Conservation (phyloP, 1,140 invertebrate species). For the Eupeodes corollae region DNA sequence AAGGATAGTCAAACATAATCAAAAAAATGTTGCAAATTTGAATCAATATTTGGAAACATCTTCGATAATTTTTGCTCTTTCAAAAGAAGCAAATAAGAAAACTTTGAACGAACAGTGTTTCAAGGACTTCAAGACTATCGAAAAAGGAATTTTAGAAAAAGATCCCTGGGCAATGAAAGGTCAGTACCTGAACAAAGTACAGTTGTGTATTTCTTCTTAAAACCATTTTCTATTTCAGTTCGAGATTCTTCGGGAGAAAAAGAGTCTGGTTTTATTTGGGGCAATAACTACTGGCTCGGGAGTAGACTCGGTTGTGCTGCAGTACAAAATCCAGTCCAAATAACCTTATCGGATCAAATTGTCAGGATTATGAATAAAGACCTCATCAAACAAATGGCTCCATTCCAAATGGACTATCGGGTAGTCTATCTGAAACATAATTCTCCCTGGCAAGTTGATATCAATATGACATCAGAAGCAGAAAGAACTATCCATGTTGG, state of each 20-base stretch:
- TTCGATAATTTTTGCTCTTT: slow-evolving; percentile 26
- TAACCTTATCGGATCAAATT: slow-evolving; percentile 27
- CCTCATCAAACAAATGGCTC: slow-evolving; percentile 22
- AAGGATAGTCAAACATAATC: too few relatives aligned
- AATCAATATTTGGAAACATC: slow-evolving; percentile 11
- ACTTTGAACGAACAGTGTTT: slow-evolving; percentile 21
- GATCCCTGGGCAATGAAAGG: slow-evolving; percentile 37
- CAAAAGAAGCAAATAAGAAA: slow-evolving; percentile 21
- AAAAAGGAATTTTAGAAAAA: slow-evolving; percentile 21
- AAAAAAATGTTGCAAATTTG: too few relatives aligned
- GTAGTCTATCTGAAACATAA: slow-evolving; percentile 28
- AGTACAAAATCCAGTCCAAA: slow-evolving; percentile 16
- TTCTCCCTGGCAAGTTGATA: slow-evolving; percentile 35
- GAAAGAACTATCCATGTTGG: slow-evolving; percentile 33
- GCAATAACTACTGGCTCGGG: slow-evolving; percentile 36
- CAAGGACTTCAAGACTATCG: slow-evolving; percentile 22
- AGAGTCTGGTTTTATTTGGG: slow-evolving; percentile 28
- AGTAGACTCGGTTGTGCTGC: slow-evolving; percentile 23
- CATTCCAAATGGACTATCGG: slow-evolving; percentile 30
- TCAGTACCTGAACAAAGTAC: slow-evolving; percentile 15
- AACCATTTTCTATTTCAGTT: slow-evolving; percentile 11
- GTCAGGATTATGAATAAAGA: slow-evolving; percentile 26
- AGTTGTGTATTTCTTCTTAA: too few relatives aligned
- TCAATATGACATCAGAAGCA: slow-evolving; percentile 27
- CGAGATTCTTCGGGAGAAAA: slow-evolving; percentile 31